Evolutionary conservation across 2,113 vertebrate species (phyloP), one percentile per base, ranked within the genome.

Genomic region (Dendrocopos noguchii): DNA sequence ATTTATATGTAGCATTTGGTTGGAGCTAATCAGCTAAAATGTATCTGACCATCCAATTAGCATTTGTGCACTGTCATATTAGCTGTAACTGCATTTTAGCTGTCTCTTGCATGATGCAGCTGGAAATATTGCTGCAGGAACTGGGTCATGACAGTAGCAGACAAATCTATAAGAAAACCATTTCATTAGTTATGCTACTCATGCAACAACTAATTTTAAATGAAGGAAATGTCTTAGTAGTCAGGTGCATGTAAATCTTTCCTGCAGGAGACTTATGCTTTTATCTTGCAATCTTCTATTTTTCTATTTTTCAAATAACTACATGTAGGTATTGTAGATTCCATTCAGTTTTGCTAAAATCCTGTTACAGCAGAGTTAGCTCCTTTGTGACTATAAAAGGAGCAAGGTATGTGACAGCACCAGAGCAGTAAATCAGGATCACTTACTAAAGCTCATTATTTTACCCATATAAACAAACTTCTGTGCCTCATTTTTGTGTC

Each of bases 91-190:
- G 39, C 46, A 92, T 87, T 83, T 72, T 76, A 59, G n/a, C 75
- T 87, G 29, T 74, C 82, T 85, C 44, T 80, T 73, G 22, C 29
- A 85, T 46, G 80, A 83, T 93, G 72, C 55, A 77, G 50, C 55
- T 90, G 64, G 82, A 94, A 90, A 77, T 91, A 83, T 9, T 76
- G 56, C 80, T 94, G 42, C 68, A 78, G 82, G 79, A 95, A 86
- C 61, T 90, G 42, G 76, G 85, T 93, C 79, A 57, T 53, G 82
- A 64, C 79, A 85, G 90, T 71, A 90, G 80, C 68, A 75, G 76
- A 93, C 31, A 71, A 93, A 90, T 89, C 31, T 85, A 12, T 88
- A 71, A 88, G 91, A 93, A 80, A 83, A 80, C 28, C 7, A 42
- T 70, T 93, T 90, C 33, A 80, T 91, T 93, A 91, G 42, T 83